Percentiles rank a stretch among this genome's conserved stretches.
Evolutionary conservation across 2,888 invertebrate species (phyloP).

Genomic region (Eupeodes luniger): DNA sequence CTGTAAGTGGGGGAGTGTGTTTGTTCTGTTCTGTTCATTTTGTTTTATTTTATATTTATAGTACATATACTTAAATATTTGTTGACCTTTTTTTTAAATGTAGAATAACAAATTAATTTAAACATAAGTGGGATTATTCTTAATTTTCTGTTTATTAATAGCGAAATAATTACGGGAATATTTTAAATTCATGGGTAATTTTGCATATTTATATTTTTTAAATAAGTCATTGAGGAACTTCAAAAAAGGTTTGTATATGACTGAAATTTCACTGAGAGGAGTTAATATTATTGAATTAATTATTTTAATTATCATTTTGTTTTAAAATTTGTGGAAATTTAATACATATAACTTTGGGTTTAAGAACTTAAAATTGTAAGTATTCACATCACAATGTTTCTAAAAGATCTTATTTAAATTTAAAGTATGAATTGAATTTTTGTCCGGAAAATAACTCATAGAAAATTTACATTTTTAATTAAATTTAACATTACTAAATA

Average conservation of each 20-base stretch:
- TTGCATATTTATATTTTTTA: not conserved
- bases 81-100: not conserved
- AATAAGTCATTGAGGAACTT: not conserved
- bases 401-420: no score
- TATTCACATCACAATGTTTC: no score
- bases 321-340: no score
- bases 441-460: no score
- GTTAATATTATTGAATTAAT: no score
- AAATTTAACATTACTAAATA: no score
- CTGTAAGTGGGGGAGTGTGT: constrained; percentile 34
- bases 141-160: not conserved
- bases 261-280: not conserved
- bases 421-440: no score
- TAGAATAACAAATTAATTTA: not conserved
- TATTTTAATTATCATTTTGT: no score
- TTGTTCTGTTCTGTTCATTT: not conserved
- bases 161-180: not conserved
- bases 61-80: not conserved
- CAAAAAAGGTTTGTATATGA: not conserved
- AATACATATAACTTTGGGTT: no score
- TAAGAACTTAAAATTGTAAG: no score
- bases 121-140: constrained; percentile 1
- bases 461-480: no score
- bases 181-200: not conserved
- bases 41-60: not conserved